Conservation (phyloP, 2,113 vertebrate genomes). For the Plotosus lineatus region DNA sequence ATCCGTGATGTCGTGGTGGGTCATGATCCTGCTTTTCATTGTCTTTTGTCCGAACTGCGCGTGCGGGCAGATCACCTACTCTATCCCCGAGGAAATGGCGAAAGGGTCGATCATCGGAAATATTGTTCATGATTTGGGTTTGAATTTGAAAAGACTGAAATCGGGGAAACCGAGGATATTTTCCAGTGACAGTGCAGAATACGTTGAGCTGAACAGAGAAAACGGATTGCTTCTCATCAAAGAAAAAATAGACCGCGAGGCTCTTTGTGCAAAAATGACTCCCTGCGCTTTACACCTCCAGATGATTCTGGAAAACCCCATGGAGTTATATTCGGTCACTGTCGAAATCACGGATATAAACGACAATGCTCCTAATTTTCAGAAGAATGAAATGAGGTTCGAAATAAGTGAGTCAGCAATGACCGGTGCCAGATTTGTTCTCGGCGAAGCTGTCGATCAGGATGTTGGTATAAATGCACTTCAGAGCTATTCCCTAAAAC, state of each 20-base stretch:
- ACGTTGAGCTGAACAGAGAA: conserved; percentile 64
- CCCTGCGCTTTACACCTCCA: conserved; percentile 71
- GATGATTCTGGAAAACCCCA: conserved; percentile 74
- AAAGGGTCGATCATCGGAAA: conserved; percentile 73
- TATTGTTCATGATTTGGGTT: conserved; percentile 70
- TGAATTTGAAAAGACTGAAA: conserved; percentile 61
- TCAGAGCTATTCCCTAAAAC: conserved; percentile 68
- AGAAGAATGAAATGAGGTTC: conserved; percentile 62
- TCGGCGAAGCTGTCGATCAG: conserved; percentile 69
- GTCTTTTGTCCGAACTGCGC: conserved; percentile 32
- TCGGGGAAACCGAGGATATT: conserved; percentile 65
- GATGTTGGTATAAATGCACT: conserved; percentile 72
- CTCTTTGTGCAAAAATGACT: conserved; percentile 64
- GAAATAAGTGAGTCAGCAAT: conserved; percentile 70
- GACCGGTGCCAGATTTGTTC: conserved; percentile 66
- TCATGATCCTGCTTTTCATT: conserved; percentile 32
- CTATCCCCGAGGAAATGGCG: conserved; percentile 71
- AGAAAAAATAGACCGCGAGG: conserved; percentile 78
- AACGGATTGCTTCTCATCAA: conserved; percentile 66
- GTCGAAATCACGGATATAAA: conserved; percentile 75
- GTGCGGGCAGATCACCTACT: conserved; percentile 62
- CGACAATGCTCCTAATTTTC: conserved; percentile 72
- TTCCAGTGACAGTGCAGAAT: conserved; percentile 60
- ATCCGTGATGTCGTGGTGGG: conserved; percentile 58
- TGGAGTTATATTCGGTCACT: conserved; percentile 70